Evolutionary conservation across 2,797 vertebrate genomes (phyloP).

Genomic region (Typhlichthys eigenmanni): DNA sequence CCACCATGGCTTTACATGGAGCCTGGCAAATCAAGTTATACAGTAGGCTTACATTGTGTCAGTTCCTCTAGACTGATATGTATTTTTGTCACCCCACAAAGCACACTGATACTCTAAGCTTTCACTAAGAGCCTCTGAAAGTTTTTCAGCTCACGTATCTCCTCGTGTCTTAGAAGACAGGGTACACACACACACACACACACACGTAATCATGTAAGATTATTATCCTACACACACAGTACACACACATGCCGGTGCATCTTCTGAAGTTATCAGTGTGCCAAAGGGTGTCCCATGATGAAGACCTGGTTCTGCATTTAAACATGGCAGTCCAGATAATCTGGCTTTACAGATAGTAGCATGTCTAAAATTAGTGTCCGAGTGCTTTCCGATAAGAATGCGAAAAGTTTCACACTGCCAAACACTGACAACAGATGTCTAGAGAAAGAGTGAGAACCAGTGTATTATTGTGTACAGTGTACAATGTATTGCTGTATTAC

Average conservation of each 20-base stretch:
- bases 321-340: slow-evolving; percentile 62
- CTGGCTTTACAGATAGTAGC: slow-evolving; percentile 50
- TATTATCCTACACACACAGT: not conserved
- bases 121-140: slow-evolving; percentile 40
- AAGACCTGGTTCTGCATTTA: slow-evolving; percentile 46
- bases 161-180: slow-evolving; percentile 54
- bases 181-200: slow-evolving; percentile 31
- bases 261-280: slow-evolving; percentile 41
- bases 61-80: slow-evolving; percentile 52
- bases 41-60: slow-evolving; percentile 41
- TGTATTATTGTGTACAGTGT: not conserved
- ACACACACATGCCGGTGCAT: slow-evolving; percentile 14
- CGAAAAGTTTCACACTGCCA: slow-evolving; percentile 54
- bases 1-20: slow-evolving; percentile 11
- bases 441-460: not conserved
- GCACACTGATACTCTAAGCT: slow-evolving; percentile 42
- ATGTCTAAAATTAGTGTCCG: slow-evolving; percentile 71
- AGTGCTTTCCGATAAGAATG: slow-evolving; percentile 56
- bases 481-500: too few species aligned
- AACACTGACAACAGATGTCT: slow-evolving; percentile 32
- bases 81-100: slow-evolving; percentile 60
- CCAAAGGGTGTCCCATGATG: slow-evolving; percentile 63
- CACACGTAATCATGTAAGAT: slow-evolving; percentile 6
- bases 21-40: slow-evolving; percentile 26
- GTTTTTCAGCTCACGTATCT: slow-evolving; percentile 57